A percentile compares a stretch with the other conserved stretches of the same genome.
These are phyloP conservation scores for Rhynchotus rufescens DNA, from an alignment of 2,797 vertebrate species.

Conservation along the genomic window DNA sequence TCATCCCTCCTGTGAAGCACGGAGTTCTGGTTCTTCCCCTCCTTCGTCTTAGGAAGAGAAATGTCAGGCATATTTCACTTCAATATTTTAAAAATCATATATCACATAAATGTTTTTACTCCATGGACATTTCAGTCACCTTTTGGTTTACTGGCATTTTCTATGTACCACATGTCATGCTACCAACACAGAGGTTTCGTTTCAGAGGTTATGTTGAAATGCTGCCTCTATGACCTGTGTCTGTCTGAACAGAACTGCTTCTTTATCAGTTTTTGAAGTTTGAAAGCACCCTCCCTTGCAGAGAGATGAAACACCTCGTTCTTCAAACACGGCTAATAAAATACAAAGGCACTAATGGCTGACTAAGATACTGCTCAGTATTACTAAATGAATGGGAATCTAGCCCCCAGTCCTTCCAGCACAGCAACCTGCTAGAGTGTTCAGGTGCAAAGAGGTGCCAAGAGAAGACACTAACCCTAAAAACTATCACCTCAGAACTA, in stretches of 20 bases:
- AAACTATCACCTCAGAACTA: neutral
- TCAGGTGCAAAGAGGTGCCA: neutral
- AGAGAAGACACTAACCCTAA: neutral
- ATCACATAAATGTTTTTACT: neutral
- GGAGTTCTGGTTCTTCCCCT: neutral
- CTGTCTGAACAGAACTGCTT: neutral
- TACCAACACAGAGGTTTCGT: neutral
- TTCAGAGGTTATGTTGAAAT: neutral
- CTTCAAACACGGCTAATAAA: neutral
- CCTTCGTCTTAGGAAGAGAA: neutral
- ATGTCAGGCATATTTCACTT: neutral
- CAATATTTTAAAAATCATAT: neutral
- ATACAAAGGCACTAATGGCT: neutral
- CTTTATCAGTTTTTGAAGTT: neutral
- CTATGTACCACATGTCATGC: neutral
- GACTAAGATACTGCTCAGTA: neutral
- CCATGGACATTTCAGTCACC: neutral
- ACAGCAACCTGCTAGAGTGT: neutral
- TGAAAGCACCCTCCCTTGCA: neutral
- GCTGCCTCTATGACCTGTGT: neutral
- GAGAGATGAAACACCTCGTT: neutral
- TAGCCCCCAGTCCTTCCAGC: neutral
- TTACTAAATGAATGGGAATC: neutral
- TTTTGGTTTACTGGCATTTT: neutral
- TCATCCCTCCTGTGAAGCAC: neutral